Evolutionary conservation across 1,140 invertebrate genomes (phyloP), one percentile per base, ranked within the genome.

Genomic region (Carposina sasakii): DNA sequence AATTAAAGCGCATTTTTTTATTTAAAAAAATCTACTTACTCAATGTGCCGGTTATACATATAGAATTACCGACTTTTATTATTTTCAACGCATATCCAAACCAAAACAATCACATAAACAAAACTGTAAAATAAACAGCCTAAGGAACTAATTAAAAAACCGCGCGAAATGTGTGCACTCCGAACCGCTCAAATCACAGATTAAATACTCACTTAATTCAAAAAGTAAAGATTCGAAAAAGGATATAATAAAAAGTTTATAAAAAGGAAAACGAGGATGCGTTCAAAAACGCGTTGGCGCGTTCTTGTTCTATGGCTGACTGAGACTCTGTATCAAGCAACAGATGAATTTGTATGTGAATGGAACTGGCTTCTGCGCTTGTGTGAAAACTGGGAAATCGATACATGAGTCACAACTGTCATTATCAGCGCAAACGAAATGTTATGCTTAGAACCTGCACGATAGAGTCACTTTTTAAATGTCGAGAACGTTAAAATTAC

Each of bases 301-400:
- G 57, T 36, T 46, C 43, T 50, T 37, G n/a, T 46, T 51, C 55
- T 67, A 64, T 75, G 73, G 76, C 76, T 78, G 76, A 81, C 76
- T 81, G 76, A 63, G 34, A 46, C 41, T 36, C 34, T 37, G 22
- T 28, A 33, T 45, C 56, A 52, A 59, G 67, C 71, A 72, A 73
- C 74, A 67, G 76, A 78, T 73, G 67, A 61, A 69, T 73, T 77
- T 76, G 69, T 77, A 70, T 52, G 53, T 48, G 48, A 52, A 49
- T 47, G 43, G 47, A n/a, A 33, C 10, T 34, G 24, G 47, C 44
- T 43, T 60, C 43, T 69, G 71, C 72, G 74, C 75, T 57, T 74
- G 70, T 70, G 74, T 75, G 63, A 60, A 63, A 67, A 59, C 58
- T 48, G 56, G 64, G 65, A 73, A 71, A 79, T 76, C 73, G 63